phyloP scores from a whole-genome alignment of 2,888 invertebrate genomes.

The Synanthedon tipuliformis region DNA sequence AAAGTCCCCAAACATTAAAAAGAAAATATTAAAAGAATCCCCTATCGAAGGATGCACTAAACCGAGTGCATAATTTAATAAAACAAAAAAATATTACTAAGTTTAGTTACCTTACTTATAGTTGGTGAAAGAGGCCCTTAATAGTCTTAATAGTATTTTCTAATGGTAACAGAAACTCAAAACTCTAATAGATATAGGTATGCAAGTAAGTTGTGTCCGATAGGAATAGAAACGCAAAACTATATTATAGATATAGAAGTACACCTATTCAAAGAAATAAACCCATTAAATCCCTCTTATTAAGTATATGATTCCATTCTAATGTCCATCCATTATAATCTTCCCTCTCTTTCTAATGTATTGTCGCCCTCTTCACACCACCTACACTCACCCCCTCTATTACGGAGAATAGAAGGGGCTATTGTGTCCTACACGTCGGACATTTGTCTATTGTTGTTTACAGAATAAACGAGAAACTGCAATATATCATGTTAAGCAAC shows the following conservation, averaged over 20 bases:
- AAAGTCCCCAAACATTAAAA: too few species aligned
- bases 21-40: too few species aligned
- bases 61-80: too few species aligned
- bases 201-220: too few species aligned
- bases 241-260: neutral
- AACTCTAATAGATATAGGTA: too few species aligned
- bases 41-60: too few species aligned
- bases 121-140: too few species aligned
- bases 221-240: neutral
- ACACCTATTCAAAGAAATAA: neutral
- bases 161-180: too few species aligned
- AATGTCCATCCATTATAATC: slow-evolving; percentile 43
- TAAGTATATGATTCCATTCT: slow-evolving; percentile 29
- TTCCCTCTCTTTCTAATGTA: slow-evolving; percentile 18
- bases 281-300: slow-evolving; percentile 1
- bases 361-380: slow-evolving; percentile 19
- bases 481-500: neutral
- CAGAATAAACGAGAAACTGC: neutral
- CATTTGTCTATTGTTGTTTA: slow-evolving; percentile 15
- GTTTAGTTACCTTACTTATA: too few species aligned
- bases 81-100: too few species aligned
- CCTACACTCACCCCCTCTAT: slow-evolving; percentile 24
- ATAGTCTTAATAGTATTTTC: too few species aligned
- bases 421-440: slow-evolving; percentile 19
- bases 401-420: slow-evolving; percentile 22